Conservation (phyloP, 2,113 vertebrate genomes). For the Steatornis caripensis region DNA sequence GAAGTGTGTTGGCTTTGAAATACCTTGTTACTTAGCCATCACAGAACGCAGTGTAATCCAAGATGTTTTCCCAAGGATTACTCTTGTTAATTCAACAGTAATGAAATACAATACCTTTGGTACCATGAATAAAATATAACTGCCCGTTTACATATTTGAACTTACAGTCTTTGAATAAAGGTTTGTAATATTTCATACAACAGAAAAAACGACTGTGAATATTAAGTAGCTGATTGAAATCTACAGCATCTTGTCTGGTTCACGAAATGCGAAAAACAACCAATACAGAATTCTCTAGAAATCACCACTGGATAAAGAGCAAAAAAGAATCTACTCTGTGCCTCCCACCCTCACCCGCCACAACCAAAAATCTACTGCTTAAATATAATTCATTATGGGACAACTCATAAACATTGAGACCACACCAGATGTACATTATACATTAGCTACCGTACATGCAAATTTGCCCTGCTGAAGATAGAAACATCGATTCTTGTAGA, state of each 20-base stretch:
- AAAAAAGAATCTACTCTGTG: background rate
- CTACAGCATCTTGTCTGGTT: background rate
- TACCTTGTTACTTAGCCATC: background rate
- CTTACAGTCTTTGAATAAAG: background rate
- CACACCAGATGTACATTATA: background rate
- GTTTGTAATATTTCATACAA: background rate
- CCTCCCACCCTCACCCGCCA: accelerated
- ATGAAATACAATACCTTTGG: background rate
- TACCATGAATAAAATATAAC: background rate
- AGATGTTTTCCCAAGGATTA: background rate
- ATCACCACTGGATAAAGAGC: background rate
- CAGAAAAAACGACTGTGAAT: background rate
- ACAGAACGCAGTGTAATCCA: background rate
- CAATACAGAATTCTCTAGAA: background rate
- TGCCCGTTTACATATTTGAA: background rate
- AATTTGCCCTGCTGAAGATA: background rate
- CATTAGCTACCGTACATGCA: background rate
- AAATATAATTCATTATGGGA: background rate
- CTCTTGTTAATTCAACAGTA: background rate
- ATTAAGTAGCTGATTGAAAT: background rate
- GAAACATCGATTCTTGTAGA: background rate
- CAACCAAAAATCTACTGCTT: background rate
- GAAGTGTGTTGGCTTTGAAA: background rate
- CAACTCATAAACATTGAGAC: background rate
- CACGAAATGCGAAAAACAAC: background rate